Conservation (phyloP, 2,888 invertebrate species). For the Branchellion lobata region DNA sequence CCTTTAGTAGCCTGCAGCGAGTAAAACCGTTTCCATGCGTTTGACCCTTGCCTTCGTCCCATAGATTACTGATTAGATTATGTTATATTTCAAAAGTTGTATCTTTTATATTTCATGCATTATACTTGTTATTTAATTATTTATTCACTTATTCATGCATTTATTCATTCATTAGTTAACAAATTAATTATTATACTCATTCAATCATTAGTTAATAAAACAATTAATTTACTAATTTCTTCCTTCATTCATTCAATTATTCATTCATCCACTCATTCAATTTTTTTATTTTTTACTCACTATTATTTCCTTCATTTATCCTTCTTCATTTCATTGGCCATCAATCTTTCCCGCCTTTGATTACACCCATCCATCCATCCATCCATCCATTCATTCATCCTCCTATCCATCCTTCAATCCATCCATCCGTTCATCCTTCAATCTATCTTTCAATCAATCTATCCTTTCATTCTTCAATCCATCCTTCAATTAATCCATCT, state of each 20-base stretch:
- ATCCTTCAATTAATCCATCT: background rate
- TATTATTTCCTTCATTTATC: background rate
- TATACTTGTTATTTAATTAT: too few relatives aligned
- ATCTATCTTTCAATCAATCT: background rate
- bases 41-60: too few relatives aligned
- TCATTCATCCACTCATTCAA: background rate
- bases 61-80: too few relatives aligned
- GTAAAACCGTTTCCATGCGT: too few relatives aligned
- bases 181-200: too few relatives aligned
- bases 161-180: background rate
- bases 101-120: too few relatives aligned
- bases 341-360: too few relatives aligned
- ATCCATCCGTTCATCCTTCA: background rate
- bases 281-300: background rate
- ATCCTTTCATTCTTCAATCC: background rate
- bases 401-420: background rate
- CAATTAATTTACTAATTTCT: background rate
- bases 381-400: background rate
- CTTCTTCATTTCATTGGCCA: too few relatives aligned
- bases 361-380: background rate
- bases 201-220: background rate
- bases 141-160: conserved; percentile 15
- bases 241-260: background rate
- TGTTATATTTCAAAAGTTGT: too few relatives aligned
- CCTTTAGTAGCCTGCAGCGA: too few relatives aligned